These are phyloP conservation scores for Drosophila teissieri DNA, from an alignment of 1,140 invertebrate species.

Conservation along the genomic window DNA sequence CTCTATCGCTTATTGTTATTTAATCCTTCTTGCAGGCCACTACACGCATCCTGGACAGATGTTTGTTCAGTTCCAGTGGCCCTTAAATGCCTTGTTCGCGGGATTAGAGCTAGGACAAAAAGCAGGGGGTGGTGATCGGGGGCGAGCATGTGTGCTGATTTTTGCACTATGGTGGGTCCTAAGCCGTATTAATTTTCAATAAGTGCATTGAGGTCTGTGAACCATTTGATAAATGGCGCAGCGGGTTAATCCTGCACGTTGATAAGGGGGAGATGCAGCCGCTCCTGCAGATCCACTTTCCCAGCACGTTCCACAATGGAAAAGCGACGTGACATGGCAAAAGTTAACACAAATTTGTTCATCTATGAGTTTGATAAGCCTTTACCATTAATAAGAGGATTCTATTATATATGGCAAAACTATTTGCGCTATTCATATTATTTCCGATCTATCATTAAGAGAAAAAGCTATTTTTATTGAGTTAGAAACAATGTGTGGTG, in stretches of 20 bases:
- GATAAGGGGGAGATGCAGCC: background rate
- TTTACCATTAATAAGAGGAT: background rate
- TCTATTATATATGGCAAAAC: too few relatives aligned
- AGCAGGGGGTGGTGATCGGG: conserved; percentile 14
- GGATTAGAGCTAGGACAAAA: conserved; percentile 57
- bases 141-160: conserved; percentile 73
- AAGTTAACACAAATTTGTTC: background rate
- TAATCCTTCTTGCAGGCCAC: conserved; percentile 64
- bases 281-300: background rate
- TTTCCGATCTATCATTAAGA: too few relatives aligned
- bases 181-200: conserved; percentile 82
- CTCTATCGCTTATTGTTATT: conserved; percentile 63
- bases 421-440: too few relatives aligned
- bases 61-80: conserved; percentile 52
- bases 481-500: too few relatives aligned
- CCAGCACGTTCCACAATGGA: conserved; percentile 47
- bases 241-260: conserved; percentile 41
- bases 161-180: conserved; percentile 69
- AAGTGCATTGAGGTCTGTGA: conserved; percentile 72
- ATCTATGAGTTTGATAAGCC: background rate
- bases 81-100: conserved; percentile 70
- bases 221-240: conserved; percentile 74
- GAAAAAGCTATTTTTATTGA: too few relatives aligned
- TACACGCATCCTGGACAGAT: conserved; percentile 47
- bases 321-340: conserved; percentile 40